Conservation (phyloP, 2,888 invertebrate species). For the Drosophila rubida region DNA sequence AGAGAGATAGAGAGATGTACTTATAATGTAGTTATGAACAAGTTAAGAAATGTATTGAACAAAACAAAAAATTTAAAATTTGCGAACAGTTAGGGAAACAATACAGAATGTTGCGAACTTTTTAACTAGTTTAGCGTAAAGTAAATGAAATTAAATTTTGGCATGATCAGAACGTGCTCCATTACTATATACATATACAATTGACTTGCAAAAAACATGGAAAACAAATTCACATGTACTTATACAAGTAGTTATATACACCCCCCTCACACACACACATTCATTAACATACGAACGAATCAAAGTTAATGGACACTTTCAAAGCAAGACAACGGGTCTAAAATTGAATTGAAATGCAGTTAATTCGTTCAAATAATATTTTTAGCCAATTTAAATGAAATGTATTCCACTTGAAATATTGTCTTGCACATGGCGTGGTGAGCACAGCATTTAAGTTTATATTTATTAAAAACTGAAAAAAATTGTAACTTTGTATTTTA, state of each 20-base stretch:
- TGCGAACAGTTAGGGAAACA: conserved; percentile 46
- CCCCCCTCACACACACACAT: conserved; percentile 2
- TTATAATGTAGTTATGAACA: conserved; percentile 34
- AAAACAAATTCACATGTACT: conserved; percentile 44
- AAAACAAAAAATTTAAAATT: conserved; percentile 1
- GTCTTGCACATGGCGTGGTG: conserved; percentile 34
- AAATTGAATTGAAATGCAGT: neutral
- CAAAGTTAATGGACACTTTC: neutral
- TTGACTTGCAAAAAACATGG: conserved; percentile 32
- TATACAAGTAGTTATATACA: conserved; percentile 14
- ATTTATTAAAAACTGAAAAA: conserved; percentile 3
- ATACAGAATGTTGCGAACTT: conserved; percentile 32
- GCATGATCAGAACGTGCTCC: conserved; percentile 37
- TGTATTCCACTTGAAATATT: conserved; percentile 44
- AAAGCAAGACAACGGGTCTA: neutral
- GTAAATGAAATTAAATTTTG: conserved; percentile 20
- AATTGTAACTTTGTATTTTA: conserved; percentile 1
- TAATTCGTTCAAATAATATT: conserved; percentile 31
- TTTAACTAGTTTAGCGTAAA: conserved; percentile 46
- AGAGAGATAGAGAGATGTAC: no score
- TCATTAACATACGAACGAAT: conserved; percentile 10
- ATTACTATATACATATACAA: conserved; percentile 23
- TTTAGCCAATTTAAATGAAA: conserved; percentile 56
- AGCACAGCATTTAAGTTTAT: conserved; percentile 39
- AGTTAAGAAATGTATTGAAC: conserved; percentile 7